Evolutionary conservation across 2,113 vertebrate species (phyloP).

Genomic region (Xyliphius kryptos): DNA sequence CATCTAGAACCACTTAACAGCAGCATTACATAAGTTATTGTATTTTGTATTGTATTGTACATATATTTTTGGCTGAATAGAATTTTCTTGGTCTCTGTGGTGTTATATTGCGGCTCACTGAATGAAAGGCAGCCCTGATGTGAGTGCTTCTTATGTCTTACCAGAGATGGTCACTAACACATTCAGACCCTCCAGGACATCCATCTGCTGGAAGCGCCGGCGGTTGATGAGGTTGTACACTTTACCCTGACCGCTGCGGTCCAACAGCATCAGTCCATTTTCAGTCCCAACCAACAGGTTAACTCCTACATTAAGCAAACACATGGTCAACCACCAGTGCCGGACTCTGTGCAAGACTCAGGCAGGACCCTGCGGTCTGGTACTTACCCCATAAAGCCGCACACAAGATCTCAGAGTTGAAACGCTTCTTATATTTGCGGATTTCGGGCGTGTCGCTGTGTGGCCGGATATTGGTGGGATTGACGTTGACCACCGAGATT

Average conservation of each 20-base stretch:
- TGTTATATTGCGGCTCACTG: too few species aligned
- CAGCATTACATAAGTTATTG: too few species aligned
- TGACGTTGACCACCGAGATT: constrained; percentile 97
- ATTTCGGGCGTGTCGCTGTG: constrained; percentile 98
- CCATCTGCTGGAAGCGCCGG: constrained; percentile 97
- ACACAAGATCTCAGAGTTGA: constrained; percentile 98
- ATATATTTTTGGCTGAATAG: too few species aligned
- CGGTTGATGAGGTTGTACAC: constrained; percentile 97
- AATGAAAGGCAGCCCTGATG: too few species aligned
- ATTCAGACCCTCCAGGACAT: constrained; percentile 94
- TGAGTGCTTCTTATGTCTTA: constrained; percentile 37
- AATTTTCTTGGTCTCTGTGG: too few species aligned
- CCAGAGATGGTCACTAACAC: constrained; percentile 98
- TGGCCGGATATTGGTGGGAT: constrained; percentile 96
- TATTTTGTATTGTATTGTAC: too few species aligned
- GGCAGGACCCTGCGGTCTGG: background rate
- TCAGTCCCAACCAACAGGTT: constrained; percentile 96
- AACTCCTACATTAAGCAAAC: constrained; percentile 68
- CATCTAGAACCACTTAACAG: too few species aligned
- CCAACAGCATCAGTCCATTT: constrained; percentile 95
- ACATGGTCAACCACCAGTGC: background rate
- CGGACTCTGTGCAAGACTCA: too few species aligned
- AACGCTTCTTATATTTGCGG: constrained; percentile 98
- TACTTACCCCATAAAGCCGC: constrained; percentile 90
- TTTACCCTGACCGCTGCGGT: constrained; percentile 94